Percentiles rank a stretch among this genome's conserved stretches.
Evolutionary conservation across 1,140 invertebrate species (phyloP).

Genomic region (Tenebrio molitor): DNA sequence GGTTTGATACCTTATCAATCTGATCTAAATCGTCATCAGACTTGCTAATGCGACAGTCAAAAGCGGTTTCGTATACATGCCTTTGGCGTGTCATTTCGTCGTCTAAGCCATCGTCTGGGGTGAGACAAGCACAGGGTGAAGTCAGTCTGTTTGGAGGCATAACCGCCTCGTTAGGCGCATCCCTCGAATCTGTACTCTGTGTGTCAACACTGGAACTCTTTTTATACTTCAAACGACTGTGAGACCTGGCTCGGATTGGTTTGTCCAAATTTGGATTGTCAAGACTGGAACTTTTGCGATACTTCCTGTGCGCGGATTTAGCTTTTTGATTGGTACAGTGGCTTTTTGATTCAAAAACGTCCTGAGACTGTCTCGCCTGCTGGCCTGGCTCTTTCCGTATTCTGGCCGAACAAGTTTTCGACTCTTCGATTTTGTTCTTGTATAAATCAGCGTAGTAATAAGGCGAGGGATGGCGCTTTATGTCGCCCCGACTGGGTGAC

Average conservation of each 20-base stretch:
- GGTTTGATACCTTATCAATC: slow-evolving; percentile 84
- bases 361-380: slow-evolving; percentile 39
- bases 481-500: slow-evolving; percentile 64
- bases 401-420: slow-evolving; percentile 35
- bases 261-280: slow-evolving; percentile 53
- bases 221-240: slow-evolving; percentile 60
- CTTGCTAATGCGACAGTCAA: slow-evolving; percentile 87
- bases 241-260: slow-evolving; percentile 51
- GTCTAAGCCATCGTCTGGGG: slow-evolving; percentile 59
- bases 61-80: slow-evolving; percentile 89
- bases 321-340: slow-evolving; percentile 49
- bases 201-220: slow-evolving; percentile 80
- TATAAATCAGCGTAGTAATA: slow-evolving; percentile 85
- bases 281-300: slow-evolving; percentile 60
- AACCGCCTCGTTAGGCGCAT: slow-evolving; percentile 62
- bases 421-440: slow-evolving; percentile 67
- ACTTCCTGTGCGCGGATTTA: slow-evolving; percentile 62
- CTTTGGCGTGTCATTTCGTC: slow-evolving; percentile 78
- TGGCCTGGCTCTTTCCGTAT: slow-evolving; percentile 8
- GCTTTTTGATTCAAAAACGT: slow-evolving; percentile 45
- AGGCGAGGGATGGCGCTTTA: slow-evolving; percentile 80
- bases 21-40: slow-evolving; percentile 87
- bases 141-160: slow-evolving; percentile 68
- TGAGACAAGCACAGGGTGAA: slow-evolving; percentile 65
- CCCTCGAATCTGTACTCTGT: slow-evolving; percentile 69